Evolutionary conservation across 2,888 invertebrate genomes (phyloP), one percentile per base, ranked within the genome.

Genomic region (Hartigia nigra): DNA sequence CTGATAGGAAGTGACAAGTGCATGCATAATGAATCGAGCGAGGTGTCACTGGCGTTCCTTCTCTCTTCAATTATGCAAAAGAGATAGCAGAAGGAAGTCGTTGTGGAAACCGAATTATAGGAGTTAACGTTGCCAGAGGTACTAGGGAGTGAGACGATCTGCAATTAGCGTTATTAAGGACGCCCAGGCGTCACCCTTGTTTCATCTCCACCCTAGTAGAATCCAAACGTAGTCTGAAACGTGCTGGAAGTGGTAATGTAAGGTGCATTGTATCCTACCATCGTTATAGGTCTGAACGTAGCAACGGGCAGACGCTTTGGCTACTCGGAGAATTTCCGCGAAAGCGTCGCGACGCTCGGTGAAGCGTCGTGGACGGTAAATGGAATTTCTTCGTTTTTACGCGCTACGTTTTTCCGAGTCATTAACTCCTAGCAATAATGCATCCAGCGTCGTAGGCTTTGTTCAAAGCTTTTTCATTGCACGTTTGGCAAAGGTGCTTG

Each of bases 151-250:
- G 80, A 81, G 81, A 77, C 82, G 82, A 83, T 77, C 81, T 78
- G 83, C 84, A 85, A 85, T 85, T 84, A 86, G 82, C 81, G 81
- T 84, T 85, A 84, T 85, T 85, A 86, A 86, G 80, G 83, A 83
- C 79, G 80, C 78, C 82, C 72, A 76, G 77, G 77, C 78, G 76
- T 83, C 84, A 78, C 75, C 75, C 76, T 77, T 80, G 77, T 82
- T 81, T 79, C 77, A 80, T 76, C 39, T 76, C 36, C 23, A 35
- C 31, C 70, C 35, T 31, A 31, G 70, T 32, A 32, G 31, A 14
- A 31, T 1, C 31, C 31, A 12, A 12, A 9, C 23, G 31, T 31
- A 70, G 31, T 70, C 70, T 32, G 14, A 12, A 32, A 32, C 72
- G 12, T 31, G 1, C 31, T 32, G 72, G 72, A 55, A 55, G 23